Percentiles rank a stretch among this genome's conserved stretches.
phyloP scores from a whole-genome alignment of 1,140 invertebrate species.

The Ectropis grisescens region DNA sequence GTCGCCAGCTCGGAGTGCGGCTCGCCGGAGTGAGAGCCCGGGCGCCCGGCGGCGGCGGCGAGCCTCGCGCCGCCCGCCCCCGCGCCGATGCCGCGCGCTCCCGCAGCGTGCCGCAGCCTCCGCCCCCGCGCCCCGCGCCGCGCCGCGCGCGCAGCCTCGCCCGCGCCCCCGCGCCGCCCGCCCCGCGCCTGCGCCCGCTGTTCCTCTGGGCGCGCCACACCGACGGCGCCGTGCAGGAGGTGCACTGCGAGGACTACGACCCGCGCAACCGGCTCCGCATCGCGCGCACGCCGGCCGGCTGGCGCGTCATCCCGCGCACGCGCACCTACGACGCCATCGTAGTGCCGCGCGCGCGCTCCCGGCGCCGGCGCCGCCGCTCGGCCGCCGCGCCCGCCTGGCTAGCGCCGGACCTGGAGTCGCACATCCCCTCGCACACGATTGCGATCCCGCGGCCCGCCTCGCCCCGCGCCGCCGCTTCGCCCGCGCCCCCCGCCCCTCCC shows the following conservation, averaged over 20 bases:
- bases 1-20: slow-evolving; percentile 35
- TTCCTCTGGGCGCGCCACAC: slow-evolving; percentile 86
- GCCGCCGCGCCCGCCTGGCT: slow-evolving; percentile 24
- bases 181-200: slow-evolving; percentile 72
- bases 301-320: slow-evolving; percentile 85
- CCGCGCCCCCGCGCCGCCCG: slow-evolving; percentile 20
- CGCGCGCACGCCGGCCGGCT: slow-evolving; percentile 83
- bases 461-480: slow-evolving; percentile 34
- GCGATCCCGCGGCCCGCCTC: slow-evolving; percentile 58
- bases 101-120: slow-evolving; percentile 24
- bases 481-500: no score
- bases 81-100: slow-evolving; percentile 36
- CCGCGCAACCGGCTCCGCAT: slow-evolving; percentile 84
- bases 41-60: slow-evolving; percentile 47
- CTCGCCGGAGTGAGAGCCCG: slow-evolving; percentile 44
- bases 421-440: slow-evolving; percentile 72
- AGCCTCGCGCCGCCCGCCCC: slow-evolving; percentile 50
- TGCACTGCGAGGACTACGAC: slow-evolving; percentile 88
- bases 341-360: slow-evolving; percentile 41
- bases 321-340: slow-evolving; percentile 74
- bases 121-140: slow-evolving; percentile 26
- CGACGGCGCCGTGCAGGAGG: slow-evolving; percentile 83
- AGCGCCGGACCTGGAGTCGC: slow-evolving; percentile 70
- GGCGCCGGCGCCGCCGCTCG: slow-evolving; percentile 14
- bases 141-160: slow-evolving; percentile 20